Evolutionary conservation across 2,888 invertebrate species (phyloP), one percentile per base, ranked within the genome.

Genomic region (Hyposoter didymator): DNA sequence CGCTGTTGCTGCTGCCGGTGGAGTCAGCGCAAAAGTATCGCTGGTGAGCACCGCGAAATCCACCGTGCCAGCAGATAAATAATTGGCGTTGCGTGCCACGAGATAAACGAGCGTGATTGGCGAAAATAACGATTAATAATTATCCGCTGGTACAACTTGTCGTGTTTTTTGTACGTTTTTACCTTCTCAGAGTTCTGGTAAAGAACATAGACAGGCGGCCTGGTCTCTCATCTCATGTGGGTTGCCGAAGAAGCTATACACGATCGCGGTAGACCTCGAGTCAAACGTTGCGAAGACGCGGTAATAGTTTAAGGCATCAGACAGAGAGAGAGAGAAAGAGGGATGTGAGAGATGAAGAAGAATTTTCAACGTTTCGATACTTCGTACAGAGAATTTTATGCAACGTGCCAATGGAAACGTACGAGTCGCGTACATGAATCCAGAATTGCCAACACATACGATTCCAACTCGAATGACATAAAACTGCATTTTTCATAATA

Each of bases 91-190:
- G 92, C 92, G 92, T 92, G 92, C 91, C 89, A 90, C 90, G 88
- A 92, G 92, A 92, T 92, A 91, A 92, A 92, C 92, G 91, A 91
- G 91, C 92, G 91, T 92, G 92, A 92, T 92, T 92, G 92, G 92
- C 92, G 92, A 92, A 92, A 92, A 92, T 92, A 92, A 92, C 92
- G 92, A 92, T 92, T 92, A 92, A 92, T 92, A 92, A 92, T 92
- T 92, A 92, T 92, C 92, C 92, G 90, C 91, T 91, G 90, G 92
- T 90, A 90, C 90, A 90, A 89, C 90, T 78, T 82, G 74, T 85
- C 86, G 70, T 78, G 82, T 59, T 72, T 80, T 66, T 74, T 80
- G 75, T 78, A n/a, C 69, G n/a, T 79, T 79, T 82, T 78, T 22
- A 6, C 47, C 35, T 35, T 70, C 17, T 69, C 6, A 52, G 47